Evolutionary conservation across 2,113 vertebrate genomes (phyloP).

Genomic region (Arizona elegans): DNA sequence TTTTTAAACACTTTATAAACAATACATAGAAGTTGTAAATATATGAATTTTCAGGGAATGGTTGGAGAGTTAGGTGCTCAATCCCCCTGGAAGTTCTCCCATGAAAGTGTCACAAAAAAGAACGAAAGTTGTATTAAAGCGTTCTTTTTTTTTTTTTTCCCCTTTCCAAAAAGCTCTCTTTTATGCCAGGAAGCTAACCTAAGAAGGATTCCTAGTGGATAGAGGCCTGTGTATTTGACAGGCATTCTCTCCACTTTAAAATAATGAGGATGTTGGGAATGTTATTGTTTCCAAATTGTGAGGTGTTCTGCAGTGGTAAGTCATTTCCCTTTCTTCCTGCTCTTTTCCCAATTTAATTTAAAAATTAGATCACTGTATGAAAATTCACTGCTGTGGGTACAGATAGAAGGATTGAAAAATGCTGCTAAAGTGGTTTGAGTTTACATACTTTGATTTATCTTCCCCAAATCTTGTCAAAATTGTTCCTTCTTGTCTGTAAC

Average conservation of each 20-base stretch:
- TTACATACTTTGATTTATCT: constrained; percentile 35
- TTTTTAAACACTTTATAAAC: constrained; percentile 19
- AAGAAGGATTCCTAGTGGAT: background rate
- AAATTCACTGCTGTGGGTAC: constrained; percentile 43
- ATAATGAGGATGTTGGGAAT: constrained; percentile 31
- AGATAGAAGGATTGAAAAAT: constrained; percentile 66
- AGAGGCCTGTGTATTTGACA: constrained; percentile 22
- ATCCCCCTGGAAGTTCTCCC: background rate
- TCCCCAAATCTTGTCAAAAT: constrained; percentile 10
- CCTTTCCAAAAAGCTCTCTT: background rate
- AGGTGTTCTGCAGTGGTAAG: constrained; percentile 21
- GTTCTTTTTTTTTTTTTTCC: background rate
- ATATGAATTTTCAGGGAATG: constrained; percentile 44
- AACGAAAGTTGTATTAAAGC: background rate
- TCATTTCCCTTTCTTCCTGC: background rate
- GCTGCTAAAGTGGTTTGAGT: constrained; percentile 67
- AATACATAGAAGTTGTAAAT: constrained; percentile 59
- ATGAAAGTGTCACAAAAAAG: background rate
- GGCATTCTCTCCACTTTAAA: constrained; percentile 33
- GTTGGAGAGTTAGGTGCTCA: constrained; percentile 15
- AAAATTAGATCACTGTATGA: constrained; percentile 55
- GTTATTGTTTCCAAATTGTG: constrained; percentile 30
- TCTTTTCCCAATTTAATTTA: constrained; percentile 25
- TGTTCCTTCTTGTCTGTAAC: background rate
- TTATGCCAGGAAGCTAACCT: background rate